phyloP scores from a whole-genome alignment of 2,888 invertebrate species.

The Glyphotaelius pellucidus region DNA sequence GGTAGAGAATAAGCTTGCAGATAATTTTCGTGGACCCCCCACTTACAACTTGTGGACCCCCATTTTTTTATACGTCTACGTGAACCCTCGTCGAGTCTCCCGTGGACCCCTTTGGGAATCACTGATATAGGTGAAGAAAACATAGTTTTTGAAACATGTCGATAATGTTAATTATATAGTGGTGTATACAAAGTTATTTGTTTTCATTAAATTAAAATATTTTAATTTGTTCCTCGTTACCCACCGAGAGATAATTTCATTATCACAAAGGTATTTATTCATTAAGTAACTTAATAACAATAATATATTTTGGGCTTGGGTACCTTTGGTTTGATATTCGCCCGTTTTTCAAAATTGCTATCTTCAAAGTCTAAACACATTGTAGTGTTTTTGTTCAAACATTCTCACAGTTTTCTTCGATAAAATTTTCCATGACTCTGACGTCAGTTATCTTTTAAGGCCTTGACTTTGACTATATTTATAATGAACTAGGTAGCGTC shows the following conservation, averaged over 20 bases:
- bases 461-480: not conserved
- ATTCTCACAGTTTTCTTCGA: not conserved
- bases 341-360: not conserved
- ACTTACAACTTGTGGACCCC: no score
- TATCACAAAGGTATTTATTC: not conserved
- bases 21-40: no score
- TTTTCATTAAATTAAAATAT: no score
- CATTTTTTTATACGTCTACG: no score
- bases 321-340: not conserved
- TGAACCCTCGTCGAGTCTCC: no score
- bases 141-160: no score
- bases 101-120: no score
- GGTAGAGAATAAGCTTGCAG: no score
- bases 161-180: no score
- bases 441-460: not conserved
- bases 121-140: no score
- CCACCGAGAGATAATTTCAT: not conserved
- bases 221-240: no score
- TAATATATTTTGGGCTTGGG: not conserved
- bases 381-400: not conserved
- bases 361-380: not conserved
- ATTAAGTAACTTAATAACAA: not conserved
- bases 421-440: not conserved
- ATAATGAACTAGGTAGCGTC: not conserved
- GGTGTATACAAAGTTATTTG: no score